A percentile compares a stretch with the other conserved stretches of the same genome.
Evolutionary conservation across 2,888 invertebrate genomes (phyloP).

Genomic region (Alentia gelatinosa): DNA sequence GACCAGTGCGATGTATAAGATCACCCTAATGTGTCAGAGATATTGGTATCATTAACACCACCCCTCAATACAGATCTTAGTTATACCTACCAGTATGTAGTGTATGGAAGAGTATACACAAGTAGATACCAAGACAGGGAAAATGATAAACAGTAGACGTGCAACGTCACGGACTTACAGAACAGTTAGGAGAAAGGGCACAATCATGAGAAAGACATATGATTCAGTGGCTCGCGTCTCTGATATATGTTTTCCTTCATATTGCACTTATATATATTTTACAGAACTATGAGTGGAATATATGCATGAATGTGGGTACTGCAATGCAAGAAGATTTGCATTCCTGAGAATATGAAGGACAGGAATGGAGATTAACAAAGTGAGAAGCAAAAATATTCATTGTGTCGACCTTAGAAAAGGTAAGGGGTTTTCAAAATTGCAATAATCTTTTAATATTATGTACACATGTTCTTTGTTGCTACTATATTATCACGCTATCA

Average conservation of each 20-base stretch:
- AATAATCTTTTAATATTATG: no score
- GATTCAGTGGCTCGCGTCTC: background rate
- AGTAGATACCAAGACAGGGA: no score
- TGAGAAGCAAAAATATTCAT: background rate
- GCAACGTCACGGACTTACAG: constrained; percentile 11
- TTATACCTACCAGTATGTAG: background rate
- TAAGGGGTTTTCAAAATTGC: background rate
- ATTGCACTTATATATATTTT: background rate
- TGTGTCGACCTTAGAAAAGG: background rate
- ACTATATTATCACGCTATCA: no score
- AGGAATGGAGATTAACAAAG: background rate
- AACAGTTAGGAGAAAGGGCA: background rate
- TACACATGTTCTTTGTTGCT: no score
- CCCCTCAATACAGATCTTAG: background rate
- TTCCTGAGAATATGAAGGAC: background rate
- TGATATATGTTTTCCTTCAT: background rate
- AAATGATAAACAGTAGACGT: background rate
- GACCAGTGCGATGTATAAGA: constrained; percentile 72
- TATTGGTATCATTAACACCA: background rate
- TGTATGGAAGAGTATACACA: background rate
- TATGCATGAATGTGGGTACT: background rate
- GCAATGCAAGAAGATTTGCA: constrained; percentile 5
- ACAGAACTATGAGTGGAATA: background rate
- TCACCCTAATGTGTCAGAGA: constrained; percentile 71
- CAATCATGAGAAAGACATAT: constrained; percentile 31